A percentile compares a stretch with the other conserved stretches of the same genome.
phyloP scores from a whole-genome alignment of 2,797 vertebrate species.

The Syncerus caffer region DNA sequence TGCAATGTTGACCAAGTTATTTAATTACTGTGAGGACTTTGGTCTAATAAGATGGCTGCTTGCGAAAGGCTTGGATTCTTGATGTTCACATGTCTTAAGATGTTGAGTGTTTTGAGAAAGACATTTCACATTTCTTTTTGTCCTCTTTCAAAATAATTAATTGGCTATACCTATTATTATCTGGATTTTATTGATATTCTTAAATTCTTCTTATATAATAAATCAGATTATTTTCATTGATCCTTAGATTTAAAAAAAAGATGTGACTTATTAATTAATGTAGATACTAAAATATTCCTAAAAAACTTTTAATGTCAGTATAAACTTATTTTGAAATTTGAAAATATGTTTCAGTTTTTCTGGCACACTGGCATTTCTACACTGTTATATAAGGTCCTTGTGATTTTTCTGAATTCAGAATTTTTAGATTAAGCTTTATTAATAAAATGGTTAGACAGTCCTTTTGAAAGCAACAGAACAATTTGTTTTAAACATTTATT shows the following conservation, averaged over 20 bases:
- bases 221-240: background rate
- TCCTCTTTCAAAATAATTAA: background rate
- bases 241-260: background rate
- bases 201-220: background rate
- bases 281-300: background rate
- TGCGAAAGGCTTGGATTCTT: background rate
- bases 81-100: background rate
- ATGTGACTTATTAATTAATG: background rate
- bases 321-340: slow-evolving; percentile 37
- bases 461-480: background rate
- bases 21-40: background rate
- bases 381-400: background rate
- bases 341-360: background rate
- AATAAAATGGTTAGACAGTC: background rate
- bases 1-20: background rate
- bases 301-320: background rate
- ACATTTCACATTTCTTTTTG: background rate
- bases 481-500: background rate
- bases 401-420: background rate
- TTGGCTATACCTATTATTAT: background rate
- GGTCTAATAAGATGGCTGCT: background rate
- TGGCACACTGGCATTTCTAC: background rate
- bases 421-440: background rate
- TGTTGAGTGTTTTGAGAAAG: background rate
- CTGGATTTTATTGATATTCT: background rate